phyloP scores from a whole-genome alignment of 2,888 invertebrate genomes.

The Andrena praecox region DNA sequence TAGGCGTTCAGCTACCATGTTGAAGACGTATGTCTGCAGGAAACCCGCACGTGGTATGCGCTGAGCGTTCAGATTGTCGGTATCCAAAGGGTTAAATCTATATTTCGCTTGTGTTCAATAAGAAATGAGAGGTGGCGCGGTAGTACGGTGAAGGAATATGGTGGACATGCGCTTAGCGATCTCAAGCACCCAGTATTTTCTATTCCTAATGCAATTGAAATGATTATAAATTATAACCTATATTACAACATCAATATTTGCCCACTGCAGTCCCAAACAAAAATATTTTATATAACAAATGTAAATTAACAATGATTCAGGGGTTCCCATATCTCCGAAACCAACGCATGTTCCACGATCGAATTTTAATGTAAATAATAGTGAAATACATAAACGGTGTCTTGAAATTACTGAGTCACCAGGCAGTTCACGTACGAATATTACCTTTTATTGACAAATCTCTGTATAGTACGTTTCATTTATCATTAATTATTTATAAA shows the following conservation, averaged over 20 bases:
- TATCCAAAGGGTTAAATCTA: no score
- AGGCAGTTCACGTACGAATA: constrained; percentile 50
- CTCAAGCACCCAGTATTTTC: no score
- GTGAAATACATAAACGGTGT: constrained; percentile 35
- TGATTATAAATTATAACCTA: no score
- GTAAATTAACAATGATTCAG: neutral
- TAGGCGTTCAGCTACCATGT: no score
- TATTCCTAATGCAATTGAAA: no score
- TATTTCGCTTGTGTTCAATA: neutral
- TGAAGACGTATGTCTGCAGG: no score
- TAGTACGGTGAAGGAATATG: neutral
- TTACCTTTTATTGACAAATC: constrained; percentile 59
- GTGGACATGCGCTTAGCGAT: no score
- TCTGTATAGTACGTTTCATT: constrained; percentile 56
- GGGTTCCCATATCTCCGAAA: neutral
- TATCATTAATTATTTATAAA: constrained; percentile 58
- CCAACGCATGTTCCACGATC: constrained; percentile 15
- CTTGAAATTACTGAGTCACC: constrained; percentile 39
- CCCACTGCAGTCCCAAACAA: no score
- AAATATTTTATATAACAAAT: neutral
- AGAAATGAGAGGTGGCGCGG: neutral
- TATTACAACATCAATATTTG: no score
- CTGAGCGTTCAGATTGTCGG: no score
- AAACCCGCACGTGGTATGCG: no score
- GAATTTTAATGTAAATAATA: constrained; percentile 49